These are phyloP conservation scores for Stenotaenia linearis DNA, from an alignment of 2,888 invertebrate species.

Conservation along the genomic window DNA sequence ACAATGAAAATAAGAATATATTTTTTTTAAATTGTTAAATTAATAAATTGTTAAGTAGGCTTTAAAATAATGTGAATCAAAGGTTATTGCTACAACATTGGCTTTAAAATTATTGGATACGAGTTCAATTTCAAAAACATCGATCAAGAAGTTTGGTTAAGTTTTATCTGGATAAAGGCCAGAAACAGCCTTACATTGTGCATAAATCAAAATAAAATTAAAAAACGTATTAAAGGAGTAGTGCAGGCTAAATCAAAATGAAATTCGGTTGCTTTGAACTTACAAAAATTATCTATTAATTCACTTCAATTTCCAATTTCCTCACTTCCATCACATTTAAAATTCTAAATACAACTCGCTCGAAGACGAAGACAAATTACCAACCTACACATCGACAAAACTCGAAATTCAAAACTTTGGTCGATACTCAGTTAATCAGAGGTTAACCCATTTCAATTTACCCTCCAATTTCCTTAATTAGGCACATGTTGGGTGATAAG, in stretches of 20 bases:
- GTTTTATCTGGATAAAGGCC: neutral
- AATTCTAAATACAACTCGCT: neutral
- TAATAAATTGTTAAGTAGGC: neutral
- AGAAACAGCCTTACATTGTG: neutral
- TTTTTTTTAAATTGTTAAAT: neutral
- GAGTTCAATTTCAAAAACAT: too few species aligned
- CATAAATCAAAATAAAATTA: neutral
- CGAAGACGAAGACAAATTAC: neutral
- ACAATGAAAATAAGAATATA: too few species aligned
- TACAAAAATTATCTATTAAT: neutral
- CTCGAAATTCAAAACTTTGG: neutral
- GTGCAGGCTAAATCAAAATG: too few species aligned
- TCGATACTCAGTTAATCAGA: neutral
- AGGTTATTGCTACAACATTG: too few species aligned
- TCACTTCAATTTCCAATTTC: neutral
- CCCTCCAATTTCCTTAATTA: conserved; percentile 18
- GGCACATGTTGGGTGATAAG: conserved; percentile 1
- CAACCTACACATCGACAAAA: neutral
- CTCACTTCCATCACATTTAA: neutral
- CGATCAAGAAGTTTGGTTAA: neutral
- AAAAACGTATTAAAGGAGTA: neutral
- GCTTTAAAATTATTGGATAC: too few species aligned
- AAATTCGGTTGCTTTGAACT: too few species aligned
- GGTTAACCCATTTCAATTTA: conserved; percentile 16
- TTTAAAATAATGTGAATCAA: too few species aligned